Percentiles rank a stretch among this genome's conserved stretches.
These are phyloP conservation scores for Calameuta pallipes DNA, from an alignment of 2,888 invertebrate genomes.

Conservation along the genomic window DNA sequence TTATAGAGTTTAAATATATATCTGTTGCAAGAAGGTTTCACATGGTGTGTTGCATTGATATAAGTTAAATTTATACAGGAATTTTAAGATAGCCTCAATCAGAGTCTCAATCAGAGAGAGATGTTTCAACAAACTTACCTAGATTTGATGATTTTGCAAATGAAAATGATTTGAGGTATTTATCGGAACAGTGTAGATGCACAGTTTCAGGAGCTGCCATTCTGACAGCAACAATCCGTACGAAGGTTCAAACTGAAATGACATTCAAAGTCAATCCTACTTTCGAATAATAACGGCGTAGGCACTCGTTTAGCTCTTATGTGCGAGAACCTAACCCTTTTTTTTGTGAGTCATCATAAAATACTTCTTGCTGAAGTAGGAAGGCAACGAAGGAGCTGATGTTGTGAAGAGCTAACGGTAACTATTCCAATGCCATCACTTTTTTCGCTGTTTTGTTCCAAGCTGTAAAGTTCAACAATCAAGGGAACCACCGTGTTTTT, in stretches of 20 bases:
- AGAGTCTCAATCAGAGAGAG: too few relatives aligned
- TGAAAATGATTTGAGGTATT: neutral
- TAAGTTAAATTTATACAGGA: neutral
- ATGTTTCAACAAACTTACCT: neutral
- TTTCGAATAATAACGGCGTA: slow-evolving; percentile 50
- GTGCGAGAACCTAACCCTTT: slow-evolving; percentile 38
- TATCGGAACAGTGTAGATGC: neutral
- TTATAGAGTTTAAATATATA: neutral
- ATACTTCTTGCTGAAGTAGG: slow-evolving; percentile 27
- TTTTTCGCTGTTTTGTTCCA: slow-evolving; percentile 6
- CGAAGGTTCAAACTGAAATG: slow-evolving; percentile 29
- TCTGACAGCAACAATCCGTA: neutral
- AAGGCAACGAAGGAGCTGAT: neutral
- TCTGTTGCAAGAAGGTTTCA: neutral
- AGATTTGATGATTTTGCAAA: neutral
- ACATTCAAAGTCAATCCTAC: slow-evolving; percentile 40
- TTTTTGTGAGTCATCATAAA: slow-evolving; percentile 38
- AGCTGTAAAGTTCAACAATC: slow-evolving; percentile 9
- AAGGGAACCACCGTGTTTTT: slow-evolving; percentile 18
- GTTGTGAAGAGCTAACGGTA: neutral
- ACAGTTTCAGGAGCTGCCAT: neutral
- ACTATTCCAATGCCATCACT: neutral
- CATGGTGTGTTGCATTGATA: neutral
- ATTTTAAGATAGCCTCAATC: neutral
- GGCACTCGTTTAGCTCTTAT: slow-evolving; percentile 30